Base-by-base conservation (phyloP, 2,888 invertebrate species). In the Meloe dianella region DNA sequence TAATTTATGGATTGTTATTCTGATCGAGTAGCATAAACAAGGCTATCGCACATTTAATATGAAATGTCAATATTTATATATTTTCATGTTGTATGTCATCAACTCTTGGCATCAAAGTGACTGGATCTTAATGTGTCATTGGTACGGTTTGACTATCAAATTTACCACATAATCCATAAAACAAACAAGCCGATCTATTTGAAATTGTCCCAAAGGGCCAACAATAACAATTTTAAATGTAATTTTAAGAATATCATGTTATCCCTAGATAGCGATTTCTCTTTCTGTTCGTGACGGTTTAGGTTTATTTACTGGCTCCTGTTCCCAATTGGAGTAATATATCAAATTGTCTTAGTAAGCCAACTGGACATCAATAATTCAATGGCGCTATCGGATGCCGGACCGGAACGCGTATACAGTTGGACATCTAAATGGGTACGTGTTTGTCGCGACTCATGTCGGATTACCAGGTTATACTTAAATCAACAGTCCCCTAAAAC, bases 1-100 rank as follows among this genome's bases (percentile, higher is more conserved):
- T 82, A 82, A 83, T 83, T 83, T 82, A 82, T 81, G 81, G 81
- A 79, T 77, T 83, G 82, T 83, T 83, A 81, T 84, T 83, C 75
- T 75, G 81, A 76, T 76, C 77, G 77, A 75, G 75, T 72, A 78
- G 71, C 65, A 78, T 76, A 81, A 81, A 82, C 79, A 80, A 70
- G 69, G 66, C 73, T 73, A 77, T 78, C 74, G 76, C 74, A 77
- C 75, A 74, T 78, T 78, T 83, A 82, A 83, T 81, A 76, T 80
- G 75, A 78, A 80, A 76, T 73, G 80, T 82, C 79, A 83, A 83
- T 83, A 82, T 83, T 83, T 82, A 78, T 79, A 76, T 77, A 78
- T 78, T 76, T 78, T 75, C 72, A 68, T 69, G 70, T 65, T 72
- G 69, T 65, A 35, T 62, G 35, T 32, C 62, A 60, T 62, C 51